Evolutionary conservation across 1,140 invertebrate species (phyloP).

Genomic region (Euwallacea similis): DNA sequence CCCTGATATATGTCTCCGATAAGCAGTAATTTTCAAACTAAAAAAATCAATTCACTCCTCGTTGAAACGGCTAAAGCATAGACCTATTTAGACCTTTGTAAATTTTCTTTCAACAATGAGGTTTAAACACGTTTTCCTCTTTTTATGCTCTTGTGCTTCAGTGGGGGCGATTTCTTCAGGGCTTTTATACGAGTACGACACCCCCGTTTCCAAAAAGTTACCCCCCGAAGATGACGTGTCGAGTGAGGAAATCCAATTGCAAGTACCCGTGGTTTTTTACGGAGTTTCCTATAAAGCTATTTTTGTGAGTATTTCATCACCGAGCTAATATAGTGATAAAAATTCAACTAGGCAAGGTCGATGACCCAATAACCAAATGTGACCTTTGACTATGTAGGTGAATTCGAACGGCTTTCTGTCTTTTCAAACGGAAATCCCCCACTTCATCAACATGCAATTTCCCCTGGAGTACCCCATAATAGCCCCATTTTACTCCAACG

Average conservation of each 20-base stretch:
- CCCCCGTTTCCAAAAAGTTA: constrained; percentile 45
- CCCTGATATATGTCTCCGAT: constrained; percentile 13
- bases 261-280: constrained; percentile 53
- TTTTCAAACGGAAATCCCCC: constrained; percentile 81
- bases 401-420: constrained; percentile 92
- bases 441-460: constrained; percentile 85
- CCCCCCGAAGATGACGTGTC: constrained; percentile 55
- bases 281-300: constrained; percentile 46
- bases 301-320: constrained; percentile 47
- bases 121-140: constrained; percentile 22
- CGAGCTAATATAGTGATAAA: not conserved
- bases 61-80: no score
- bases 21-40: constrained; percentile 10
- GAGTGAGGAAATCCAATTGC: constrained; percentile 56
- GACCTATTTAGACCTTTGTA: no score
- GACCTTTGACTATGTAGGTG: constrained; percentile 61
- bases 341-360: not conserved
- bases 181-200: constrained; percentile 44
- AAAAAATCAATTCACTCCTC: constrained; percentile 29
- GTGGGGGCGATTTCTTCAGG: constrained; percentile 34
- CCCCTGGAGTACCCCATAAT: constrained; percentile 88
- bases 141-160: constrained; percentile 24
- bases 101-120: not conserved
- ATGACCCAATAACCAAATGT: constrained; percentile 9
- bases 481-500: constrained; percentile 87